Base-by-base conservation (phyloP, 2,797 vertebrate genomes). In the Mycteria americana region DNA sequence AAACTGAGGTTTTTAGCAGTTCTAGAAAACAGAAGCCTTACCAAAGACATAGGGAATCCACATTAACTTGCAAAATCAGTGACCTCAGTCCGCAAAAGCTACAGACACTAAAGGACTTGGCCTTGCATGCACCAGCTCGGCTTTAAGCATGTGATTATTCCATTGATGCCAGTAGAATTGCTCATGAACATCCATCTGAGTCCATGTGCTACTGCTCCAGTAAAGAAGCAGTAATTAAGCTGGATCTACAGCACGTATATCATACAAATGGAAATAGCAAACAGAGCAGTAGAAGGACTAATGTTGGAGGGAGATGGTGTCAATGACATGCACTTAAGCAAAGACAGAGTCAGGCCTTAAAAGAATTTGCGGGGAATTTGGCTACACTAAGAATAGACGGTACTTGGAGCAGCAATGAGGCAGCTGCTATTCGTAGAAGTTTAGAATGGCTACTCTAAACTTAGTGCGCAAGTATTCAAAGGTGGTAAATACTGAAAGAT, bases 341-440 rank as follows among this genome's bases (percentile, higher is more conserved):
- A 88, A 95, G 80, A 48, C 82, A 85, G 80, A 90, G 88, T 45
- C 74, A 87, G 65, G 77, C 73, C 68, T 73, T 70, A 23, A 59
- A 92, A 69, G 85, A 94, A 93, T 95, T 45, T 59, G 60, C 45
- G 31, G 45, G 43, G 88, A 92, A 96, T 96, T 82, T 88, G 65
- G 60, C 85, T 70, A 37, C 75, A 25, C 95, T 94, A 95, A 97
- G 88, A 96, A 97, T 93, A 96, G 94, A 85, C 1, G 0, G 74
- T 50, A 37, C 88, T 96, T 83, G 65, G 85, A 91, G 88, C 72
- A 63, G 91, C 62, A 64, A 39, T 18, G 77, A 89, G 67, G 74
- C 96, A 96, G 86, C 93, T 97, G 96, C 85, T 94, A 72, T 83
- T 94, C 11, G 18, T 27, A 95, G 93, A 93, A 87, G 64, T 94